Percentiles rank a stretch among this genome's conserved stretches.
Evolutionary conservation across 2,113 vertebrate species (phyloP).

Genomic region (Sminthopsis crassicaudata): DNA sequence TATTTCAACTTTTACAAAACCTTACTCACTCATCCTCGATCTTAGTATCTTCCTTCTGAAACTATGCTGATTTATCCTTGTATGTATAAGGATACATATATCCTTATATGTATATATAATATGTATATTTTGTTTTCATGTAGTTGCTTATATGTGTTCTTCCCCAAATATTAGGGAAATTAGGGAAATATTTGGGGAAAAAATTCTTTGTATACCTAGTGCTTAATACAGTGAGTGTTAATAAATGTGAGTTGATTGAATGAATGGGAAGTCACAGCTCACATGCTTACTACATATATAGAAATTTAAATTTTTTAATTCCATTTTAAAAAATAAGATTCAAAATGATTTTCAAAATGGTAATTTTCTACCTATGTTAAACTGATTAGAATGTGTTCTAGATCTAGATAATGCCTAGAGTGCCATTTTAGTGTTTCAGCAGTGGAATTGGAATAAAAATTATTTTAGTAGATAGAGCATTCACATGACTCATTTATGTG

Average conservation of each 20-base stretch:
- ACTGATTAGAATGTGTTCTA: background rate
- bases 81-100: too few relatives aligned
- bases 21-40: background rate
- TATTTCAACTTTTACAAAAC: background rate
- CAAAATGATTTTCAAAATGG: background rate
- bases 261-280: background rate
- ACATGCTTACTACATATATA: background rate
- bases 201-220: too few relatives aligned
- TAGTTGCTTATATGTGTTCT: background rate
- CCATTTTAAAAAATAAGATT: background rate
- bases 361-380: background rate
- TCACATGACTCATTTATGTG: background rate
- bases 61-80: background rate
- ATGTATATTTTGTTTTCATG: background rate
- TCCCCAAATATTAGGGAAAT: too few relatives aligned
- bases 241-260: background rate
- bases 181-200: background rate
- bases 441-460: background rate
- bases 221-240: too few relatives aligned
- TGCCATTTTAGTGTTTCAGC: background rate
- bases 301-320: background rate
- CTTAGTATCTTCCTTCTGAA: background rate
- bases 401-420: background rate
- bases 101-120: too few relatives aligned
- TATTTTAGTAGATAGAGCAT: background rate